Evolutionary conservation across 2,113 vertebrate species (phyloP), one percentile per base, ranked within the genome.

Genomic region (Sterna hirundo): DNA sequence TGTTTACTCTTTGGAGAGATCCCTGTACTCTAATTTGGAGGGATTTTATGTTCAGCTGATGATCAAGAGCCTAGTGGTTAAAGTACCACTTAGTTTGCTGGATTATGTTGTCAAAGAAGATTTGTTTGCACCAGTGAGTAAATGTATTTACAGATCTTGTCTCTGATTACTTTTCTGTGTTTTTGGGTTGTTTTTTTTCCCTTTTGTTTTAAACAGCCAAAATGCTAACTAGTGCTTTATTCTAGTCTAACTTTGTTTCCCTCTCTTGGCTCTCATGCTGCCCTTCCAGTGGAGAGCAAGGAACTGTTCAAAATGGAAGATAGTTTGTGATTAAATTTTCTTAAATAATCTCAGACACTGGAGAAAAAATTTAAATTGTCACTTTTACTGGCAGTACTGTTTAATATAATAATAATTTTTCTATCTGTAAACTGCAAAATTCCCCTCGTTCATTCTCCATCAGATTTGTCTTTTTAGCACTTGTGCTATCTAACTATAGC

Each of bases 51-150:
- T 85, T 94, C 84, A 70, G 81, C 66, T 86, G 44, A 51, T 54
- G 70, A 74, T 91, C 71, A 75, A 71, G 92, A 92, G 83, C 65
- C 36, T 57, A 17, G 15, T 65, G 42, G 54, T 79, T 86, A n/a
- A 90, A 90, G 51, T 83, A 40, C 70, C 5, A 4, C 68, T 92
- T 91, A 70, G 58, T 79, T 77, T 57, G 54, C 52, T 89, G 81
- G 93, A 89, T 93, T 96, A 83, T 40, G 60, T 66, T 95, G 86
- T 87, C 61, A 83, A 3, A 92, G 70, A 40, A 80, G 81, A 87
- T 91, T 92, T 96, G 70, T 89, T 90, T 91, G 66, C 38, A 38
- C 17, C 32, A 80, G 3, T 54, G 65, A 85, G 14, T 84, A 89
- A 40, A 55, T 70, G 49, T 77, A 29, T 82, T 94, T 90, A 76